Conservation (phyloP, 2,797 vertebrate species). For the Spinibarbus caldwelli region DNA sequence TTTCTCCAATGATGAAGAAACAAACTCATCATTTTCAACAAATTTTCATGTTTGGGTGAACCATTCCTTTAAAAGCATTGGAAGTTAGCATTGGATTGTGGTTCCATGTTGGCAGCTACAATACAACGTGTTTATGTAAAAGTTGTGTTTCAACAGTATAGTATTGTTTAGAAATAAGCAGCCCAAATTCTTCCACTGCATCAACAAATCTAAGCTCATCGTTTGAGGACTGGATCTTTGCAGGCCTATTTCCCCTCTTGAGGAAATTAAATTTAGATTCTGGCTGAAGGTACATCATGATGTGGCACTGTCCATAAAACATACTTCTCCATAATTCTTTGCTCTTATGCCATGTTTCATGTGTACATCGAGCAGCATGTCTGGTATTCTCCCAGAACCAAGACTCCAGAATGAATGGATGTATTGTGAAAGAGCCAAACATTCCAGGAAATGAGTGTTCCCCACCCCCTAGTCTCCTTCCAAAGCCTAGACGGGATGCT, state of each 20-base stretch:
- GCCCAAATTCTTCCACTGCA: too few species aligned
- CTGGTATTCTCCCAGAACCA: conserved; percentile 83
- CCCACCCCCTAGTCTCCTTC: conserved; percentile 54
- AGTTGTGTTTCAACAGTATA: neutral
- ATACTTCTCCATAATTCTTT: conserved; percentile 84
- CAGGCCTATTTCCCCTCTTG: neutral
- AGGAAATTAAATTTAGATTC: conserved; percentile 20
- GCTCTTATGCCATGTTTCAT: conserved; percentile 87
- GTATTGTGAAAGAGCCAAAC: conserved; percentile 80
- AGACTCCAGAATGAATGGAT: conserved; percentile 79
- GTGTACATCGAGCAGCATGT: conserved; percentile 84
- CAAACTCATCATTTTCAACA: neutral
- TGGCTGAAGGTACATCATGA: conserved; percentile 16
- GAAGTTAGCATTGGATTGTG: neutral
- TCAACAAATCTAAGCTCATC: conserved; percentile 70
- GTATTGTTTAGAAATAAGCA: neutral
- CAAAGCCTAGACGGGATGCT: conserved; percentile 48
- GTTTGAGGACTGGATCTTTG: conserved; percentile 71
- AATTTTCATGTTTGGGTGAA: neutral
- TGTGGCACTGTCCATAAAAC: conserved; percentile 56
- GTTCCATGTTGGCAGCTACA: neutral
- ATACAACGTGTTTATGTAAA: neutral
- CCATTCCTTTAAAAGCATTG: neutral
- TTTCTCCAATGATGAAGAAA: neutral
- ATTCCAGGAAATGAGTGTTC: conserved; percentile 82